Percentiles rank a stretch among this genome's conserved stretches.
Evolutionary conservation across 2,113 vertebrate genomes (phyloP).

Genomic region (Bubo scandiacus): DNA sequence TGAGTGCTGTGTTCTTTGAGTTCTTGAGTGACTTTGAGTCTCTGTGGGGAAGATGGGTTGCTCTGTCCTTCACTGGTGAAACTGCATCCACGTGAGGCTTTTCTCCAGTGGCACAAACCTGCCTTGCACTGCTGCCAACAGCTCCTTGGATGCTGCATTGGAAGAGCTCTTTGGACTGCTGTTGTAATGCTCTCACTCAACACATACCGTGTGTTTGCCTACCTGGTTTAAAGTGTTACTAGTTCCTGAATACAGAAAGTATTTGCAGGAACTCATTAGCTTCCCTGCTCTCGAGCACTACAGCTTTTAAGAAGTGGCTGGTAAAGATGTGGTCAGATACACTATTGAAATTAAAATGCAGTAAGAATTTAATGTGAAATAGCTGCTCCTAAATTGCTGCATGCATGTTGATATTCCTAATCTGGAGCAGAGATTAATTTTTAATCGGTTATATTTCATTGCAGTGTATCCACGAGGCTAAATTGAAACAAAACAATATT

Average conservation of each 20-base stretch:
- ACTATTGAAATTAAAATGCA: neutral
- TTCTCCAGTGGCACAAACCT: conserved; percentile 13
- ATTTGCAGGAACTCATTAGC: neutral
- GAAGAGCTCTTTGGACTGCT: conserved; percentile 42
- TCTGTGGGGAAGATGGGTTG: neutral
- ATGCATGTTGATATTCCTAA: neutral
- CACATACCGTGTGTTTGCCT: neutral
- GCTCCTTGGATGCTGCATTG: neutral
- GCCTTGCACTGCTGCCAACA: neutral
- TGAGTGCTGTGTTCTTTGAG: neutral
- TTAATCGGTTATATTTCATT: neutral
- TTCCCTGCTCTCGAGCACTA: neutral
- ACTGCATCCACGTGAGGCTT: neutral
- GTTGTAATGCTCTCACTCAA: conserved; percentile 16
- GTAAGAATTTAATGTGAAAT: neutral
- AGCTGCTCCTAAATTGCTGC: neutral
- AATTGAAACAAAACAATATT: neutral
- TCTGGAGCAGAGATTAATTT: neutral
- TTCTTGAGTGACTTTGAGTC: neutral
- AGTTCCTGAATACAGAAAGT: neutral
- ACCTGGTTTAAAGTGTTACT: conserved; percentile 49
- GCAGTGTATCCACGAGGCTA: neutral
- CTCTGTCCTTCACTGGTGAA: neutral
- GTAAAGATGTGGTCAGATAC: neutral
- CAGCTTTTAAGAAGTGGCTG: neutral